Evolutionary conservation across 2,888 invertebrate genomes (phyloP), one percentile per base, ranked within the genome.

Genomic region (Diarsia rubi): DNA sequence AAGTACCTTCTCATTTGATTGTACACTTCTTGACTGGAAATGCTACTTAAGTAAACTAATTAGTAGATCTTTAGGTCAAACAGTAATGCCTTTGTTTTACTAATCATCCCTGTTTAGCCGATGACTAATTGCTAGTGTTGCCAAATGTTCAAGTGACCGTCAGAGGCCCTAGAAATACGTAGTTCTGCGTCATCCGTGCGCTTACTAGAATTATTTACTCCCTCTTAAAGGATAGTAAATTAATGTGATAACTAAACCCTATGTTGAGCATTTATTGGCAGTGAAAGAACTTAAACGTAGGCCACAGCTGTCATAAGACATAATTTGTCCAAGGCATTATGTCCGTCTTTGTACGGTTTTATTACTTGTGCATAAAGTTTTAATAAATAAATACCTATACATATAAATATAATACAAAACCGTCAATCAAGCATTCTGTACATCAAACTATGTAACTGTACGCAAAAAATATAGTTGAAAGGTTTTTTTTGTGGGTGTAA

Each of bases 71-170:
- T 60, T 78, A 66, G 81, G 73, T 74, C 78, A 79, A 81, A 75
- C 57, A 54, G 44, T 47, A 44, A 54, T 31, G 62, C 19, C 27
- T 70, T 69, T 66, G 73, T 83, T 65, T 80, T 73, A 71, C 65
- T 87, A 89, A 89, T 90, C 79, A 87, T 84, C 75, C 73, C 67
- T 84, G 86, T 90, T 84, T 85, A 85, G 84, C 59, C 62, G 74
- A 71, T 86, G 88, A 90, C 88, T 86, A 73, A 88, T 86, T 86
- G 75, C 79, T 77, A 77, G 47, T 78, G 81, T 78, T 86, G 79
- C 86, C 84, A 84, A 82, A 72, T 57, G 57, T 59, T 54, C 54
- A 24, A 45, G 24, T 66, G 75, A 42, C 67, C 76, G 69, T 75
- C 78, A 62, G 66, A 70, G 42, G 67, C 37, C 67, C 12, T 75